Base-by-base conservation (phyloP, 2,113 vertebrate genomes). In the Podarcis raffonei region DNA sequence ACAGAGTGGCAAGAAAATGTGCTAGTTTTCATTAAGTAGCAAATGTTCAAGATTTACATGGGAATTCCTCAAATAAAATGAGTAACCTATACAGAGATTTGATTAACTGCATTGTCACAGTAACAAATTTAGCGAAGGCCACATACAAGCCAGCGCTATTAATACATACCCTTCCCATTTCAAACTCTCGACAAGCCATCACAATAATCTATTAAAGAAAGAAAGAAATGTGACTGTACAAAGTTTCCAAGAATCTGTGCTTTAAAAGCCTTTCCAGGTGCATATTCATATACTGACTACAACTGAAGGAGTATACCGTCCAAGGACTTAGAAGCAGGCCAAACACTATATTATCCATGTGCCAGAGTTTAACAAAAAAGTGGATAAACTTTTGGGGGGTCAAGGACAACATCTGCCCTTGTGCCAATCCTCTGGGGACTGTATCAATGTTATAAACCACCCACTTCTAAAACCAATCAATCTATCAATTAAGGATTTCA, bases 171-270 rank as follows among this genome's bases (percentile, higher is more conserved):
- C 99, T 97, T 96, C 99, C 99, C 99, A 99, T 99, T 96, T 99
- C 99, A 95, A 99, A 99, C 95, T 99, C 99, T 93, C 98, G 98
- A 97, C 99, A 99, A 42, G 99, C 99, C 99, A 99, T 99, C 62
- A 99, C 98, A 92, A 99, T 99, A 94, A 99, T 98, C 99, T 99
- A 96, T 53, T 53, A 53, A 53, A 53, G 9, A 72, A 85, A 37
- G 8, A 91, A 86, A 84, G 85, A 81, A 6, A 89, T 74, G 30
- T 30, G 82, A 91, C 13, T 91, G 57, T 74, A n/a, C 25, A 57
- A 83, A 12, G 32, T 53, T 39, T 83, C 83, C 78, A 93, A 30
- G 88, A 75, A 53, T 65, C 35, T 62, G 59, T 35, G 32, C 32
- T 20, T 35, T 35, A 20, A 74, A 53, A 57, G 39, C 35, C 32